Conservation (phyloP, 2,113 vertebrate species). For the Guaruba guarouba region DNA sequence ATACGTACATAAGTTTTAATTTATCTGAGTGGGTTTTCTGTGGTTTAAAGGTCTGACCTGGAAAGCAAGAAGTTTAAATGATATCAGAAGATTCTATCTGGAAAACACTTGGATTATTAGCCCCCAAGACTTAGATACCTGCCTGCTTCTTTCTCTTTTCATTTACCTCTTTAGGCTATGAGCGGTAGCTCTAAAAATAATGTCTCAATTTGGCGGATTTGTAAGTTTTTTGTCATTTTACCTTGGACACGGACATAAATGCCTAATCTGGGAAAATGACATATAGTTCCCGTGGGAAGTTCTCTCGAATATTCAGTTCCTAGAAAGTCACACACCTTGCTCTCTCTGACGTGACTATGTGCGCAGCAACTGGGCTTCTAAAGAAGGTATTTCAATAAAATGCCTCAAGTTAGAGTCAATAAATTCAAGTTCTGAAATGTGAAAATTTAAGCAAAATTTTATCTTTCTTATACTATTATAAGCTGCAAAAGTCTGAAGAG, state of each 20-base stretch:
- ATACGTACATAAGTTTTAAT: not conserved
- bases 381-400: not conserved
- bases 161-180: not conserved
- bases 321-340: not conserved
- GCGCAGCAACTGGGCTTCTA: not conserved
- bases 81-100: not conserved
- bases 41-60: not conserved
- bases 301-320: not conserved
- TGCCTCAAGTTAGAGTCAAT: not conserved
- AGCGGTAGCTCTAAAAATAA: not conserved
- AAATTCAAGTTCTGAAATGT: not conserved
- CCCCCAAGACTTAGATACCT: not conserved
- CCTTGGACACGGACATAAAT: not conserved
- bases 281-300: not conserved
- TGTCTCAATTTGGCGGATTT: not conserved
- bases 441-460: not conserved
- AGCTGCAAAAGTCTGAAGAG: not conserved
- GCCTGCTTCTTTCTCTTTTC: not conserved
- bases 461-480: not conserved
- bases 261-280: not conserved
- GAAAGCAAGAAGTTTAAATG: not conserved
- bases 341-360: not conserved
- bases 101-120: not conserved
- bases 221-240: conserved; percentile 1
- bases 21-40: not conserved